Percentiles rank a stretch among this genome's conserved stretches.
These are phyloP conservation scores for Porites australiensis DNA, from an alignment of 64 coral and sea anemone genomes.

Conservation along the genomic window DNA sequence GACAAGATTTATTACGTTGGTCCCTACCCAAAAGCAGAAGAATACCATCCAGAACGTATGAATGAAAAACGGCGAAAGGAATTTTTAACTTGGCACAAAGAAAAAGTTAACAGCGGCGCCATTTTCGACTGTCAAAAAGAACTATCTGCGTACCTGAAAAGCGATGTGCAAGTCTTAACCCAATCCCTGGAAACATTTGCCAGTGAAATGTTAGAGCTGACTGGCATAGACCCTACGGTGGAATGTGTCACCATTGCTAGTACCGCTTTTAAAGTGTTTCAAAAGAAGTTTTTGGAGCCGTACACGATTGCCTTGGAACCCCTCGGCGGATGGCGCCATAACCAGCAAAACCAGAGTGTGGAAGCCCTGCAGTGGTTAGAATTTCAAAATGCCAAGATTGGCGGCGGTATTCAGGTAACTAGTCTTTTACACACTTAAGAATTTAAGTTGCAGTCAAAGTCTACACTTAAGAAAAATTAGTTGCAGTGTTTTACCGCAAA, in stretches of 20 bases:
- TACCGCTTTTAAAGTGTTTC: not conserved
- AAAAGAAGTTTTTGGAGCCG: not conserved
- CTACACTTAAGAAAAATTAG: too few species aligned
- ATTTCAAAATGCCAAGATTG: not conserved
- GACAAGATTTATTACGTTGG: conserved; percentile 30
- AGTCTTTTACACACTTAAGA: too few species aligned
- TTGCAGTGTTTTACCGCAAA: too few species aligned
- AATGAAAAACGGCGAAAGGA: too few species aligned
- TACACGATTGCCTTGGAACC: not conserved
- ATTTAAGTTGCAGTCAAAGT: too few species aligned
- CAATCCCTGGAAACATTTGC: not conserved
- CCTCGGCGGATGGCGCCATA: not conserved
- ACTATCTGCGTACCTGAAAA: not conserved
- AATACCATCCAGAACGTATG: conserved; percentile 22
- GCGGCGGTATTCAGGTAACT: too few species aligned
- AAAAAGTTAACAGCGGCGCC: not conserved
- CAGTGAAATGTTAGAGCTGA: not conserved
- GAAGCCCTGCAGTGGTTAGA: not conserved
- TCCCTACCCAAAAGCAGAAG: not conserved
- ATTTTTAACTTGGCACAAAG: not conserved
- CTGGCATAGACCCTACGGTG: not conserved
- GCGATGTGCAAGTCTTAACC: conserved; percentile 34
- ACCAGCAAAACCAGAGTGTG: not conserved
- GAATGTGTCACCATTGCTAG: not conserved
- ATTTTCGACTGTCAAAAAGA: conserved; percentile 52